Conservation (phyloP, 35 echinoderm and acorn worm species). For the Patiria miniata region DNA sequence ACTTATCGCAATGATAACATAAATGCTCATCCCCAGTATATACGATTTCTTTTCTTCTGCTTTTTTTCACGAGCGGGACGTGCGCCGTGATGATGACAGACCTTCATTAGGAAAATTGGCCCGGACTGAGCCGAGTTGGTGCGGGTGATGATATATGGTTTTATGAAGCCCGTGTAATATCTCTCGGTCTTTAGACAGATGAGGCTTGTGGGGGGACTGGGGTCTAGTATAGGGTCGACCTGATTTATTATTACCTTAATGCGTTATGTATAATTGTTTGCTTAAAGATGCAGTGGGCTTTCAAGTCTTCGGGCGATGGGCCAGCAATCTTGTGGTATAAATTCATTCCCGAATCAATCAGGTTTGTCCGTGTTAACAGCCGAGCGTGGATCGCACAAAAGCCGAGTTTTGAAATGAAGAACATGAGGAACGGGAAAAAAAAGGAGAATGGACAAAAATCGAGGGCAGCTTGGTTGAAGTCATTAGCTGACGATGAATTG, state of each 20-base stretch:
- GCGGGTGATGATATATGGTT: constrained; percentile 19
- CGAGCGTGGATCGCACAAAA: no score
- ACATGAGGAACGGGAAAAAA: no score
- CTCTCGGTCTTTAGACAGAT: neutral
- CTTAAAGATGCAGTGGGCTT: neutral
- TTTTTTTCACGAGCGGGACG: neutral
- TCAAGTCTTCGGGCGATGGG: no score
- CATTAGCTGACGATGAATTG: neutral
- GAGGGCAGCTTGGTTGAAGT: neutral
- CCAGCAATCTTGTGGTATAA: no score
- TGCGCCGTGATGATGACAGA: neutral
- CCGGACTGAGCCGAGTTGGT: neutral
- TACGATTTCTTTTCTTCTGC: neutral
- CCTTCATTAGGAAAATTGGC: constrained; percentile 26
- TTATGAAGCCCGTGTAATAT: constrained; percentile 1
- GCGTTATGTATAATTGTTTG: constrained; percentile 29
- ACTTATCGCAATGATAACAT: constrained; percentile 23
- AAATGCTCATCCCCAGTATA: neutral
- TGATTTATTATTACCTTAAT: constrained; percentile 27
- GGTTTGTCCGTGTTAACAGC: no score
- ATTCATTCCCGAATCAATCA: no score
- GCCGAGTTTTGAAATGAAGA: no score
- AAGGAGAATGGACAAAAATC: neutral
- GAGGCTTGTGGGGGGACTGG: neutral
- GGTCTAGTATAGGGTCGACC: neutral